Evolutionary conservation across 37 sponge, comb jelly and placozoan species (phyloP).

Genomic region (Cliona cf. orientalis): DNA sequence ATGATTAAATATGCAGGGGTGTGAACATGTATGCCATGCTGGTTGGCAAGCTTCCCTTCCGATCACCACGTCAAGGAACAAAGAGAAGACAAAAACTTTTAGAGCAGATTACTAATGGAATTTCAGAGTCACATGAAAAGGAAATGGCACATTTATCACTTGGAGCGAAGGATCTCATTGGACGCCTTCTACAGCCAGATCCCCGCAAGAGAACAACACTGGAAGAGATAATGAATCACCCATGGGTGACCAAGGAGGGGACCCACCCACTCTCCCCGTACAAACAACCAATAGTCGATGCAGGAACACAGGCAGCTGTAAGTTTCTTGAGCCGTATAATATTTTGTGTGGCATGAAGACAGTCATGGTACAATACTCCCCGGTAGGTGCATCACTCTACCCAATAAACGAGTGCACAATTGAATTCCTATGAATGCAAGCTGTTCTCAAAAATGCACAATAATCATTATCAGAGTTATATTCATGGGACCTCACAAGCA

Average conservation of each 20-base stretch:
- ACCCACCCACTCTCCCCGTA: slow-evolving; percentile 80
- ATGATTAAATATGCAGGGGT: slow-evolving; percentile 80
- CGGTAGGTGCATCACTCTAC: neutral
- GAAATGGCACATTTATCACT: slow-evolving; percentile 83
- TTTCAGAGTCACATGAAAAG: slow-evolving; percentile 76
- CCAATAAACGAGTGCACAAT: neutral
- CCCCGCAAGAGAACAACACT: slow-evolving; percentile 61
- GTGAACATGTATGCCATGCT: slow-evolving; percentile 99
- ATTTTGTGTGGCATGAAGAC: too few relatives aligned
- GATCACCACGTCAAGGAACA: slow-evolving; percentile 87
- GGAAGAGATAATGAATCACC: slow-evolving; percentile 86
- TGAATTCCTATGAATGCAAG: neutral
- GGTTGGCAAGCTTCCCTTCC: slow-evolving; percentile 93
- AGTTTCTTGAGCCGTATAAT: slow-evolving; percentile 6
- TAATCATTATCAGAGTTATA: neutral
- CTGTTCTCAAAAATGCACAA: neutral
- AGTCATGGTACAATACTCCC: too few relatives aligned
- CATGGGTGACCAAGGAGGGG: slow-evolving; percentile 96
- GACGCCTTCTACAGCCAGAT: slow-evolving; percentile 85
- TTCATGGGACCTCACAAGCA: neutral
- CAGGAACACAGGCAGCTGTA: slow-evolving; percentile 57
- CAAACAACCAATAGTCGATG: slow-evolving; percentile 64
- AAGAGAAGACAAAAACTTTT: slow-evolving; percentile 89
- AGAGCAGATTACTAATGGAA: slow-evolving; percentile 90
- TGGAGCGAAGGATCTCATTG: slow-evolving; percentile 48